These are phyloP conservation scores for Psittacula cyanocephala DNA, from an alignment of 2,113 vertebrate genomes.

Conservation along the genomic window DNA sequence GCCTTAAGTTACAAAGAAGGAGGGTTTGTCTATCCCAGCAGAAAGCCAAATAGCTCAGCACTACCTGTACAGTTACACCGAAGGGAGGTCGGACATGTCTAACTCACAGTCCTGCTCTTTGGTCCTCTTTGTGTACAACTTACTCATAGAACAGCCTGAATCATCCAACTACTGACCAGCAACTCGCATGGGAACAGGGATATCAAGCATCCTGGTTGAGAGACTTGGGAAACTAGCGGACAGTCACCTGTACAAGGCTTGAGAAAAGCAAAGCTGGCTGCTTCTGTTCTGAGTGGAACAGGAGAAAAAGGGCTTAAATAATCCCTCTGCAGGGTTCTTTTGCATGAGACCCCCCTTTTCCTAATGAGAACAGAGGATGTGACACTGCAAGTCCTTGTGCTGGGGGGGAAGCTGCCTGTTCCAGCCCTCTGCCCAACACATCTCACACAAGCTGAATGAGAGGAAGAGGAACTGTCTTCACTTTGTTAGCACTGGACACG, in stretches of 20 bases:
- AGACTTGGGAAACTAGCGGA: neutral
- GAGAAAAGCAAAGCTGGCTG: neutral
- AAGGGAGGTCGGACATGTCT: rapidly evolving
- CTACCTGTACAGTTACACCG: rapidly evolving
- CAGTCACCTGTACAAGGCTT: neutral
- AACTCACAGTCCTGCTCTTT: neutral
- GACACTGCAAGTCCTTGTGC: neutral
- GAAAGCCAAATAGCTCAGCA: neutral
- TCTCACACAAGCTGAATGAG: neutral
- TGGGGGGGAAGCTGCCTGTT: neutral
- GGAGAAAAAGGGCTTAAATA: rapidly evolving
- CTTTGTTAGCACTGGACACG: rapidly evolving
- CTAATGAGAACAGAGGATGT: rapidly evolving
- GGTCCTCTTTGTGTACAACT: constrained; percentile 2
- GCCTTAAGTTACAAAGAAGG: neutral
- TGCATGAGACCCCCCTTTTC: rapidly evolving
- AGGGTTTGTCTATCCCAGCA: neutral
- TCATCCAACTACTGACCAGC: neutral
- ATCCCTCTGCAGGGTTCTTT: neutral
- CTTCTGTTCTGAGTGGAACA: neutral
- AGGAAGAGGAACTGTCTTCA: neutral
- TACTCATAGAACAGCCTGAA: neutral
- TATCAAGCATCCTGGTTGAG: neutral
- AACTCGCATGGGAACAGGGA: neutral
- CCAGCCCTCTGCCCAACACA: neutral